A percentile compares a stretch with the other conserved stretches of the same genome.
Evolutionary conservation across 2,888 invertebrate genomes (phyloP).

Genomic region (Epicampocera succincta): DNA sequence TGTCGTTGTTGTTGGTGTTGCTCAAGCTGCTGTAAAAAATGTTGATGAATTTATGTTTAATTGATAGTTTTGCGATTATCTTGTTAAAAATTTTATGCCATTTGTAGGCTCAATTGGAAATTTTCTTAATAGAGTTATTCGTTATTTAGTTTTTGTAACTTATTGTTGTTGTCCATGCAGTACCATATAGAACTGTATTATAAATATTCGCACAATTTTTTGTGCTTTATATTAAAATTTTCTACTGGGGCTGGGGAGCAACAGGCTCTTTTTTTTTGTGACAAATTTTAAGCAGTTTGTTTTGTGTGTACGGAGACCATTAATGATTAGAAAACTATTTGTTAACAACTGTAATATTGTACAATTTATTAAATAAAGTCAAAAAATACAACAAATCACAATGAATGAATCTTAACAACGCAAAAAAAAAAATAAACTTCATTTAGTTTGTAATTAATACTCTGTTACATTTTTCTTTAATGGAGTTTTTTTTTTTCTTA

Average conservation of each 20-base stretch:
- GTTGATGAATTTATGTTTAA: constrained; percentile 62
- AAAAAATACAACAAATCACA: background rate
- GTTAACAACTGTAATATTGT: constrained; percentile 64
- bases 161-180: too few species aligned
- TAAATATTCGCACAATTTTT: too few species aligned
- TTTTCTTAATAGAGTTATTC: too few species aligned
- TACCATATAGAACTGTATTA: too few species aligned
- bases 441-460: constrained; percentile 65
- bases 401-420: constrained; percentile 5
- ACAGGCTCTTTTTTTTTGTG: background rate
- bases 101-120: constrained; percentile 54
- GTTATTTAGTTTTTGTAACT: too few species aligned
- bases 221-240: too few species aligned
- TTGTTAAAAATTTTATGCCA: constrained; percentile 51
- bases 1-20: constrained; percentile 35
- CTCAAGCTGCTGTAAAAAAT: constrained; percentile 46
- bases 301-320: constrained; percentile 15
- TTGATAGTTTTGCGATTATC: constrained; percentile 62
- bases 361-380: constrained; percentile 24
- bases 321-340: constrained; percentile 69
- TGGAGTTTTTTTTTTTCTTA: constrained; percentile 56
- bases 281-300: constrained; percentile 23
- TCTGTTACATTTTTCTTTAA: constrained; percentile 58
- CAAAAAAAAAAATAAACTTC: background rate
- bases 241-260: background rate